These are phyloP conservation scores for Heptranchias perlo DNA, from an alignment of 2,113 vertebrate genomes.

Conservation along the genomic window DNA sequence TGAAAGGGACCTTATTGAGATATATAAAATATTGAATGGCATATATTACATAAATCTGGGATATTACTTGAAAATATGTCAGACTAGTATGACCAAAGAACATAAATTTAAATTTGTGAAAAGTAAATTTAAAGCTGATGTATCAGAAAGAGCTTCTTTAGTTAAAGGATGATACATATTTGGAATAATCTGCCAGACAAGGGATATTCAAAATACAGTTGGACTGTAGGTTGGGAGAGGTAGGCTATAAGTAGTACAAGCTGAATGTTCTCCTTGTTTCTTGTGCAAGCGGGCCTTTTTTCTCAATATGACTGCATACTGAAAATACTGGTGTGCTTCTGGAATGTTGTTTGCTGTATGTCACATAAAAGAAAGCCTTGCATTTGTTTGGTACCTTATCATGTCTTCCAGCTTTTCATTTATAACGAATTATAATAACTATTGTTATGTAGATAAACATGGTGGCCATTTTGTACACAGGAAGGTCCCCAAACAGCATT, in stretches of 20 bases:
- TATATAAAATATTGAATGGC: neutral
- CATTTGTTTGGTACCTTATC: neutral
- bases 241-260: neutral
- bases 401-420: neutral
- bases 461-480: neutral
- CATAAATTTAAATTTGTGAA: neutral
- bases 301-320: neutral
- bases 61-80: neutral
- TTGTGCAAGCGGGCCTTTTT: neutral
- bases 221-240: neutral
- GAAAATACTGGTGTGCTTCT: neutral
- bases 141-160: neutral
- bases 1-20: neutral
- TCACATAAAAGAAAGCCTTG: neutral
- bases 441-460: neutral
- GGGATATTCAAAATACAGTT: neutral
- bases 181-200: neutral
- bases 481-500: neutral
- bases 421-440: neutral
- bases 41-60: neutral
- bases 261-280: neutral
- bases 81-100: neutral
- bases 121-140: no score
- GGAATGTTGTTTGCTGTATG: neutral
- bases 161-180: neutral